phyloP scores from a whole-genome alignment of 2,888 invertebrate genomes.

The Calameuta idolon region DNA sequence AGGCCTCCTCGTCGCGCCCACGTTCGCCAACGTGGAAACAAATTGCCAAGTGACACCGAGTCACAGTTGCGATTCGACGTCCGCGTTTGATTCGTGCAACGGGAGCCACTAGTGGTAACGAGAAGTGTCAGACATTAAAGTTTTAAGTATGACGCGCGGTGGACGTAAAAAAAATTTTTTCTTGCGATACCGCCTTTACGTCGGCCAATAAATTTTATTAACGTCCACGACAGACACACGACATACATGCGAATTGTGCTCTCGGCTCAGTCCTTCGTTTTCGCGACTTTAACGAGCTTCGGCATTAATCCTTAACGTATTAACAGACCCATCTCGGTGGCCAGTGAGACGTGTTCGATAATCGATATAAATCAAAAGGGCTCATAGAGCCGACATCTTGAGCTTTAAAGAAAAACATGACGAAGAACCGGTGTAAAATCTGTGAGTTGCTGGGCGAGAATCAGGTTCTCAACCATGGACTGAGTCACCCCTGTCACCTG shows the following conservation, averaged over 20 bases:
- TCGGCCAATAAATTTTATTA: not conserved
- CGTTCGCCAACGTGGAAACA: not conserved
- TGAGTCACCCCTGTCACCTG: slow-evolving; percentile 57
- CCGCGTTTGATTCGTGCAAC: not conserved
- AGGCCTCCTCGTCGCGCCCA: not conserved
- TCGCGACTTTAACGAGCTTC: not conserved
- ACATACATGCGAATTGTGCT: not conserved
- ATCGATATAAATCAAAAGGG: not conserved
- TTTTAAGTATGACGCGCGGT: too few relatives aligned
- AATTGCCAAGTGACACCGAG: not conserved
- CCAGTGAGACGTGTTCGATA: not conserved
- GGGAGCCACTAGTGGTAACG: too few relatives aligned
- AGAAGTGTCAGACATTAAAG: too few relatives aligned
- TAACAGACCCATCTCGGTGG: not conserved
- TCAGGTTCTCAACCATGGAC: slow-evolving; percentile 46
- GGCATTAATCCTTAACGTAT: not conserved
- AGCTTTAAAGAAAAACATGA: slow-evolving; percentile 34
- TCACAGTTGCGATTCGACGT: not conserved
- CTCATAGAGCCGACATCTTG: not conserved
- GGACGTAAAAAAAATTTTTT: too few relatives aligned
- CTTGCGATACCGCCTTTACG: not conserved
- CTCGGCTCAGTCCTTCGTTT: not conserved
- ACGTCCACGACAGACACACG: not conserved
- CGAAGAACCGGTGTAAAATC: slow-evolving; percentile 56
- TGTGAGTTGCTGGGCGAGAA: slow-evolving; percentile 57